Base-by-base conservation (phyloP, 1,140 invertebrate genomes). In the Dysdera silvatica region DNA sequence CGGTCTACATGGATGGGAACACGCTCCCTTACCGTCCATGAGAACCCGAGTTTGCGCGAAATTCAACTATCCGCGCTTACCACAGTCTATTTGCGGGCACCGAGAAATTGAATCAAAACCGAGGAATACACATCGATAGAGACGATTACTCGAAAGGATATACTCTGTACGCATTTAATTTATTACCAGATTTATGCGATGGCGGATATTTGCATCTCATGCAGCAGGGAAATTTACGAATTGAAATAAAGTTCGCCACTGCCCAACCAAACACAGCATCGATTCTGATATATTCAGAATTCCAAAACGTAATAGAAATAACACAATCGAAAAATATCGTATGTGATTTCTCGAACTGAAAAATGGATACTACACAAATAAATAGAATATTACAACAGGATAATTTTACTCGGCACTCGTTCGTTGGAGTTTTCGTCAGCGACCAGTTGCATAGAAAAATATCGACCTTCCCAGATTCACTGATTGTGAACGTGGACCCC, bases 261-360 rank as follows among this genome's bases (percentile, higher is more conserved):
- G 8, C 35, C 28, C 23, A 16, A 18, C 3, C 18, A 6, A 16
- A 40, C 37, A 54, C 33, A 4, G 10, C 43, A 7, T 32, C 1
- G 18, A 4, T 43, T 5, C n/a, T 55, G 3, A 18, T 55, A 18
- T 56, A 4, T 18, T 16, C 54, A 18, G 54, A 45, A 20, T 56
- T 56, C 23, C 26, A 56, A 8, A 56, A 56, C 28, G 14, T 56
- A 4, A 56, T 45, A 43, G 26, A 45, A 43, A 56, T 45, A 24
- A 56, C 28, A 24, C 41, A 56, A 31, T 7, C 26, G 8, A 26
- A 18, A 18, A 29, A 56, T 37, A 43, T 43, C 41, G 8, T 37
- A 37, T 37, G n/a, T n/a, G 35, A 37, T 37, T 37, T 37, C n/a
- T 8, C 8, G n/a, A n/a, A 37, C n/a, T 37, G n/a, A 37, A 10